Conservation (phyloP, 2,888 invertebrate species). For the Polyploca ridens region DNA sequence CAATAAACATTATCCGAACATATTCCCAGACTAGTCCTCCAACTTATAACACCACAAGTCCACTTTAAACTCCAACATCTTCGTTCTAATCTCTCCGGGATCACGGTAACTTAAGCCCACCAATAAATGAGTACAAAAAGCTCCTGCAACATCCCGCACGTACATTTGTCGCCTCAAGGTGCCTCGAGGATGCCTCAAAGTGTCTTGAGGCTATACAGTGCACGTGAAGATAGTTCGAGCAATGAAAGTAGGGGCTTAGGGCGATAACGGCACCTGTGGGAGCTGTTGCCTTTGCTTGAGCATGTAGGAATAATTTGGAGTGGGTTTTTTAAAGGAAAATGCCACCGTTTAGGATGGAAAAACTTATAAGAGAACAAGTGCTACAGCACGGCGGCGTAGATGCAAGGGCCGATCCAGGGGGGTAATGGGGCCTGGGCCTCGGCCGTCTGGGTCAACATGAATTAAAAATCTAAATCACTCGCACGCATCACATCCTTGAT, state of each 20-base stretch:
- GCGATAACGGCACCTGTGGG: slow-evolving; percentile 4
- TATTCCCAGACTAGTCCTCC: too few species aligned
- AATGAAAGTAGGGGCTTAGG: background rate
- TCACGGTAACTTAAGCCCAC: background rate
- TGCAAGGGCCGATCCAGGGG: too few species aligned
- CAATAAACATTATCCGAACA: too few species aligned
- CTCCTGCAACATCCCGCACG: background rate
- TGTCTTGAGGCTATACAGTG: background rate
- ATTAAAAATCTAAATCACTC: too few species aligned
- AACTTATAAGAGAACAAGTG: too few species aligned
- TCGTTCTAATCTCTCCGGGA: background rate
- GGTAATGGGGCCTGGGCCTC: too few species aligned
- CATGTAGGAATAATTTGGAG: background rate
- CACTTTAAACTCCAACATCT: background rate
- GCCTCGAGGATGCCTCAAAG: background rate
- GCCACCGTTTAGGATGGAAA: too few species aligned
- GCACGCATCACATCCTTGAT: too few species aligned
- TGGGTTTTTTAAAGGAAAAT: background rate
- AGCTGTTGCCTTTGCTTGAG: background rate
- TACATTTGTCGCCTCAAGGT: background rate
- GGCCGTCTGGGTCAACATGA: too few species aligned
- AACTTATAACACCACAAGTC: background rate
- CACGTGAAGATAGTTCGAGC: background rate
- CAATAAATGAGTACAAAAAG: background rate
- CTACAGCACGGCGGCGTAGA: too few species aligned